phyloP scores from a whole-genome alignment of 2,888 invertebrate genomes.

The Cryptus viduatorius region DNA sequence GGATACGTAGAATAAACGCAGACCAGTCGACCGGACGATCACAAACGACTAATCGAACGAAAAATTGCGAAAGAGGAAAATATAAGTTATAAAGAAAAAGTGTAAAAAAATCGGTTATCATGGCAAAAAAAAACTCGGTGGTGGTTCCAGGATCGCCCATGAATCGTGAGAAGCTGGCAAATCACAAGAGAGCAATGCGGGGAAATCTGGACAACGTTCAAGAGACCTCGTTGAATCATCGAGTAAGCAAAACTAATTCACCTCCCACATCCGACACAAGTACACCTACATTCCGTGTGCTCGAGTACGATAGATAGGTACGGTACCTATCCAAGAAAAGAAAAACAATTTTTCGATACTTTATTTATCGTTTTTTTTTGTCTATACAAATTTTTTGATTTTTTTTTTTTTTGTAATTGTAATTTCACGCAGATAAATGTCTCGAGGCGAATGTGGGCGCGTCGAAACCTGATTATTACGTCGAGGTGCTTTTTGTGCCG shows the following conservation, averaged over 20 bases:
- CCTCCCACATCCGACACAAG: constrained; percentile 82
- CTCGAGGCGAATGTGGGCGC: constrained; percentile 40
- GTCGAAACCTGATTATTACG: not conserved
- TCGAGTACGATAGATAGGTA: constrained; percentile 83
- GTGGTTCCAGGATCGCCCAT: constrained; percentile 90
- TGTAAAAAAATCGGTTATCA: constrained; percentile 19
- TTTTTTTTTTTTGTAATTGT: constrained; percentile 39
- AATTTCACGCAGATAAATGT: constrained; percentile 5
- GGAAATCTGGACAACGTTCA: constrained; percentile 89
- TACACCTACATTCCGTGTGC: constrained; percentile 83
- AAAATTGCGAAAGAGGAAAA: not conserved
- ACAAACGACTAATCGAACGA: not conserved
- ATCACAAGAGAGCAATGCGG: constrained; percentile 89
- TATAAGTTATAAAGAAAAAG: not conserved
- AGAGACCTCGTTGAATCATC: constrained; percentile 91
- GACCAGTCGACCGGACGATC: not conserved
- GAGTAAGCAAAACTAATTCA: constrained; percentile 88
- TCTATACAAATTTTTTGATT: constrained; percentile 53
- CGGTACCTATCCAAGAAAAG: constrained; percentile 63
- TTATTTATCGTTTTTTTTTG: constrained; percentile 47
- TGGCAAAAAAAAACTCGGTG: constrained; percentile 65
- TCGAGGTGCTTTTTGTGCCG: constrained; percentile 61
- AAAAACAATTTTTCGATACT: constrained; percentile 52
- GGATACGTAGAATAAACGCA: too few relatives aligned
- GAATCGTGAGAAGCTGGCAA: constrained; percentile 93